Evolutionary conservation across 1,140 invertebrate genomes (phyloP).

Genomic region (Cephus cinctus): DNA sequence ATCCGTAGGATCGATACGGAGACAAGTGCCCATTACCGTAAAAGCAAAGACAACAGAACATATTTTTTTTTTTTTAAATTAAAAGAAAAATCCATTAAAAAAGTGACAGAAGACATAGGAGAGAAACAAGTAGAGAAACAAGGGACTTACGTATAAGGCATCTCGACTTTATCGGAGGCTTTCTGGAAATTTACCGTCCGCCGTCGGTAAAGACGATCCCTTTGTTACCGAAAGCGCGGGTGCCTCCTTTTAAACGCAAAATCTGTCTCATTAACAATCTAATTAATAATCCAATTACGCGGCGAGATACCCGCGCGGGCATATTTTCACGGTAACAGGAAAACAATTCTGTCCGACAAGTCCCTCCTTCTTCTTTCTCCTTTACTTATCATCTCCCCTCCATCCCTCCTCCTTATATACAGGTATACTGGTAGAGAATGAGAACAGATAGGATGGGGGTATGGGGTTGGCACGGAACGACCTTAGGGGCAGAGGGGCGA

Average conservation of each 20-base stretch:
- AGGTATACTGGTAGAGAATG: neutral
- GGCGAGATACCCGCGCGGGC: slow-evolving; percentile 39
- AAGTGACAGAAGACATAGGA: too few species aligned
- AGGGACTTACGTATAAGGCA: too few species aligned
- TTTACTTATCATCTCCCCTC: too few species aligned
- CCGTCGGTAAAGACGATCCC: slow-evolving; percentile 30
- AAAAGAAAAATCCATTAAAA: too few species aligned
- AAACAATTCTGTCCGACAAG: slow-evolving; percentile 49
- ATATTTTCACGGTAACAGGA: slow-evolving; percentile 51
- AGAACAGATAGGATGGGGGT: slow-evolving; percentile 15
- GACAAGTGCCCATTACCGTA: too few species aligned
- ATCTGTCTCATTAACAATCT: slow-evolving; percentile 56
- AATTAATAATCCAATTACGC: slow-evolving; percentile 58
- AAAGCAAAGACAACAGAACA: too few species aligned
- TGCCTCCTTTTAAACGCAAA: slow-evolving; percentile 36
- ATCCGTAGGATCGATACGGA: too few species aligned
- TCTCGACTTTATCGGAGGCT: too few species aligned
- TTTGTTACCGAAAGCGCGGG: slow-evolving; percentile 14
- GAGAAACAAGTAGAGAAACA: too few species aligned
- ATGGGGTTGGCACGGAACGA: neutral
- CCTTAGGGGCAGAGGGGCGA: neutral
- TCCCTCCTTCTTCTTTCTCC: slow-evolving; percentile 17
- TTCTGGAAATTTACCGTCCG: too few species aligned
- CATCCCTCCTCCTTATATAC: too few species aligned
- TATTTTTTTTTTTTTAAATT: too few species aligned